Evolutionary conservation across 2,113 vertebrate genomes (phyloP).

Genomic region (Zosterops lateralis): DNA sequence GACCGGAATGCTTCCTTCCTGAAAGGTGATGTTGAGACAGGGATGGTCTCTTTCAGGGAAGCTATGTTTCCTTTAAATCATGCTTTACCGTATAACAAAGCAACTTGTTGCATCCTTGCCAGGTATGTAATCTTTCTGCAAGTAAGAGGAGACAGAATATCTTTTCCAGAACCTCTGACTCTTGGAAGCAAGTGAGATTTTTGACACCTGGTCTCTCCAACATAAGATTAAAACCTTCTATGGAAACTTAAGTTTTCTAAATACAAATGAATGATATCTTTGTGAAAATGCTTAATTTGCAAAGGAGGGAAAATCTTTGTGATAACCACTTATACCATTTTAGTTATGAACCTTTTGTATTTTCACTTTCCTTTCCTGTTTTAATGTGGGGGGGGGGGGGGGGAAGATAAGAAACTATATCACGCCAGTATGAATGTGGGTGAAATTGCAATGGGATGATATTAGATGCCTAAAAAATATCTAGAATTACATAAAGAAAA

Average conservation of each 20-base stretch:
- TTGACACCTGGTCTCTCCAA: slow-evolving; percentile 40
- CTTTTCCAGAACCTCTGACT: slow-evolving; percentile 21
- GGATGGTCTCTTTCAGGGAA: not conserved
- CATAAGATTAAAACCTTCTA: slow-evolving; percentile 21
- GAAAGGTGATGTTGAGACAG: not conserved
- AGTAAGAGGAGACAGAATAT: slow-evolving; percentile 30
- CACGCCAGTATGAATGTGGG: rapidly evolving
- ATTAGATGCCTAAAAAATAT: not conserved
- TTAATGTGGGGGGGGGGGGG: not conserved
- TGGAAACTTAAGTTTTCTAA: slow-evolving; percentile 25
- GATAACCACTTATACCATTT: not conserved
- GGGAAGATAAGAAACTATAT: not conserved
- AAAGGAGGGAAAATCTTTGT: not conserved
- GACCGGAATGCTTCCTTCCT: not conserved
- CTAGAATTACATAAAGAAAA: not conserved
- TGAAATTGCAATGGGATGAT: not conserved
- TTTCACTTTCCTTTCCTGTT: not conserved
- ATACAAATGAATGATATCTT: slow-evolving; percentile 1
- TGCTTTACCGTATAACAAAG: slow-evolving; percentile 18
- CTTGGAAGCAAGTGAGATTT: slow-evolving; percentile 47
- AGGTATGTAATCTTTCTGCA: slow-evolving; percentile 36
- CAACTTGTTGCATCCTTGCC: slow-evolving; percentile 15
- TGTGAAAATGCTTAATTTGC: slow-evolving; percentile 7
- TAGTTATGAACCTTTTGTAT: not conserved
- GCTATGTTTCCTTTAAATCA: slow-evolving; percentile 17